phyloP scores from a whole-genome alignment of 1,140 invertebrate genomes.

The Drosophila kohkoa region DNA sequence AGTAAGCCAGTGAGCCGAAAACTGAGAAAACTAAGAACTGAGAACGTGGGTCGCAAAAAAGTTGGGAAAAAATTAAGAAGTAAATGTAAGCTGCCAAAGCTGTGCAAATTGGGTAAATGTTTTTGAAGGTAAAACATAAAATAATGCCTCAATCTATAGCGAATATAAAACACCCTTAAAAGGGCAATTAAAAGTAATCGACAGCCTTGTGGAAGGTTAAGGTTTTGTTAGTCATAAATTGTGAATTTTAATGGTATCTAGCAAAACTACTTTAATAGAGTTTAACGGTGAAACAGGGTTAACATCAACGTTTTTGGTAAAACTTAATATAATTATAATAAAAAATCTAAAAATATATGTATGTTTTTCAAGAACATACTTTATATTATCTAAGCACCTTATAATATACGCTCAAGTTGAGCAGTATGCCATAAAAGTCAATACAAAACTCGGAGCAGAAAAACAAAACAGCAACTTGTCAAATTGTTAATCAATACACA shows the following conservation, averaged over 20 bases:
- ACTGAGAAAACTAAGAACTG: background rate
- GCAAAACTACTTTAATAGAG: no score
- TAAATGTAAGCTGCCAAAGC: slow-evolving; percentile 2
- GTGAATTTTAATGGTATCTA: no score
- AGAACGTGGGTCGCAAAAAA: slow-evolving; percentile 3
- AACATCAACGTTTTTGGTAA: no score
- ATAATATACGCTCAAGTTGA: no score
- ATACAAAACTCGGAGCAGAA: background rate
- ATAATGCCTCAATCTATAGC: slow-evolving; percentile 22
- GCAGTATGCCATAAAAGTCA: background rate
- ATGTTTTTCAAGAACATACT: no score
- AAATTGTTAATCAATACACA: slow-evolving; percentile 1
- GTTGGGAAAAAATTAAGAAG: slow-evolving; percentile 8
- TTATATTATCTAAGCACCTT: no score
- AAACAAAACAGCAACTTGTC: background rate
- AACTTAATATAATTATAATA: no score
- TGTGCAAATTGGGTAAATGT: slow-evolving; percentile 16
- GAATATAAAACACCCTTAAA: background rate
- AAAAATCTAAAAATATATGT: no score
- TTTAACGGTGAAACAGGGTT: no score
- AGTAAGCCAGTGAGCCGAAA: slow-evolving; percentile 5
- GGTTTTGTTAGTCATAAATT: no score
- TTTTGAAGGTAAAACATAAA: background rate
- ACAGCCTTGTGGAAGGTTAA: background rate
- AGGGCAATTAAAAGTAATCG: background rate